Evolutionary conservation across 2,888 invertebrate species (phyloP).

Genomic region (Melanophora roralis): DNA sequence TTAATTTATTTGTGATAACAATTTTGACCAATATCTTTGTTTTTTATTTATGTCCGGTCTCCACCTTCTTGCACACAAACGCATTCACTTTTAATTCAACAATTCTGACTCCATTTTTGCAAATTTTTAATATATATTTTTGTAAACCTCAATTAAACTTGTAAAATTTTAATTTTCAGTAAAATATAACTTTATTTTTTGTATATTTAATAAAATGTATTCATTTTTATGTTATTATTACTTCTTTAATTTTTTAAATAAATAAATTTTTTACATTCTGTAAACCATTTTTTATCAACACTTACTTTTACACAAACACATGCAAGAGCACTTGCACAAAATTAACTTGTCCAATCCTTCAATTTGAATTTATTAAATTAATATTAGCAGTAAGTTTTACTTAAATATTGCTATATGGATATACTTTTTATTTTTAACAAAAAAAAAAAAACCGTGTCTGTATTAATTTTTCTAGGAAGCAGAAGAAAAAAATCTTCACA

Average conservation of each 20-base stretch:
- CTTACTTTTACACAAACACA: conserved; percentile 27
- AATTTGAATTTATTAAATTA: conserved; percentile 10
- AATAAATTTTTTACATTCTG: conserved; percentile 19
- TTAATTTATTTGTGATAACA: no score
- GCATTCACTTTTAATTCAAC: not conserved
- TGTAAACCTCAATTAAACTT: not conserved
- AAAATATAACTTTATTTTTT: not conserved
- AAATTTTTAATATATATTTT: not conserved
- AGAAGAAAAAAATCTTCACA: conserved; percentile 50
- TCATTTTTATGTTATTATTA: conserved; percentile 32
- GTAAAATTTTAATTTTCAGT: not conserved
- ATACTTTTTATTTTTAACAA: conserved; percentile 6
- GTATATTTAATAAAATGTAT: no score
- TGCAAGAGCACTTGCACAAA: conserved; percentile 2
- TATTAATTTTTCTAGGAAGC: not conserved
- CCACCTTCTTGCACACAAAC: conserved; percentile 30
- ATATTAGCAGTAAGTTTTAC: conserved; percentile 45
- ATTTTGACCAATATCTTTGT: no score
- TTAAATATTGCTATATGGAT: not conserved
- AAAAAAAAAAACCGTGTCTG: conserved; percentile 32
- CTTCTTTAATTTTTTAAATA: conserved; percentile 10
- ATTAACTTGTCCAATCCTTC: conserved; percentile 3
- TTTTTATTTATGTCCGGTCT: conserved; percentile 6
- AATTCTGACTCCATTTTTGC: not conserved
- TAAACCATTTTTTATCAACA: conserved; percentile 14